Base-by-base conservation (phyloP, 2,113 vertebrate species). In the Cynoglossus semilaevis region DNA sequence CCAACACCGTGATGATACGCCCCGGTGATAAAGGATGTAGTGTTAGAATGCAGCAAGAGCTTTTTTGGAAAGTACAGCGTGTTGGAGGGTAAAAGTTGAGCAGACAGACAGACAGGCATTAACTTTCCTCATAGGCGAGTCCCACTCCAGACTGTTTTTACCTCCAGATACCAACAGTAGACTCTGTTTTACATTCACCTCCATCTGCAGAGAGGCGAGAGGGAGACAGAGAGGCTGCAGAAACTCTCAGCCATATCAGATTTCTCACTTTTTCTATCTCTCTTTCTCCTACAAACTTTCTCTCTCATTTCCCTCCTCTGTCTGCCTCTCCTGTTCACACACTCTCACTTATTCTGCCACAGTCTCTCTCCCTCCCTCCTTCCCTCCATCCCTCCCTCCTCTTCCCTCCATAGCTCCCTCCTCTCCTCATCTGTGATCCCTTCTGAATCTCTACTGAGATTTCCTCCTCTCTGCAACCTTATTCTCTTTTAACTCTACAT, bases 131-230 rank as follows among this genome's bases (percentile, higher is more conserved):
- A 63, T 79, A 80, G 77, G 77, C 72, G 55, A 77, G 76, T 75
- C 80, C 77, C 77, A 73, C 67, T 77, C 76, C 77, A 89, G 87
- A 90, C 85, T 88, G 86, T 81, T 83, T 83, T 90, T 88, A 81
- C 82, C 85, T 81, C 84, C 62, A 86, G 87, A 91, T 89, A 87
- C 87, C 79, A 80, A 72, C 68, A 82, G 81, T 77, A 87, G 85
- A 84, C 77, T 81, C 82, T 85, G 81, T 79, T 92, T 92, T 89
- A 87, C 86, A 91, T 91, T 90, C 89, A 88, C 85, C 82, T 89
- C 89, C 88, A 88, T 90, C 85, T 90, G 85, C 82, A 80, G 80
- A 67, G 74, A 58, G 56, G 57, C 58, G 66, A 51, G 57, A 60
- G 72, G 1, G 37, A 41, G 50, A 29, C 38, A 10, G 69, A 18